Percentiles rank a stretch among this genome's conserved stretches.
Conservation (phyloP, 2,888 invertebrate genomes). For the Hecatera dysodea region DNA sequence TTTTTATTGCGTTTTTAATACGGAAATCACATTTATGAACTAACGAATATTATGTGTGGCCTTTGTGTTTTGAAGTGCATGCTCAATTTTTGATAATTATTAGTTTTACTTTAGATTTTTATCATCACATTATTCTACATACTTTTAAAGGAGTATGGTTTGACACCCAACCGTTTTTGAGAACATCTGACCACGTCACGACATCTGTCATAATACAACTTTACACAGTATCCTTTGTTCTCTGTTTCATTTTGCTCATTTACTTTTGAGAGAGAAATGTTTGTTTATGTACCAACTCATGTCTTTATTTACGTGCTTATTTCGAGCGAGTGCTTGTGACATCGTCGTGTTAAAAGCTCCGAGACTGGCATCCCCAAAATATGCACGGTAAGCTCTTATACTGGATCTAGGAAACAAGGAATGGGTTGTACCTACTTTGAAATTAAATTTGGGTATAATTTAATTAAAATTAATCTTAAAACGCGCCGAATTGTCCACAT, state of each 20-base stretch:
- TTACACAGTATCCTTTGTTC: background rate
- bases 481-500: background rate
- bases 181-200: background rate
- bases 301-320: constrained; percentile 30
- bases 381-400: constrained; percentile 19
- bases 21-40: background rate
- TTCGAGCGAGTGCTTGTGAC: constrained; percentile 34
- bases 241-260: constrained; percentile 18
- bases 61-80: background rate
- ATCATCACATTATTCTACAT: too few species aligned
- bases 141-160: background rate
- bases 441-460: constrained; percentile 1
- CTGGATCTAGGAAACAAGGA: constrained; percentile 5
- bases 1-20: constrained; percentile 42
- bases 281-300: constrained; percentile 6
- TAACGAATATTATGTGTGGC: background rate
- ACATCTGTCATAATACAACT: background rate
- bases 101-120: too few species aligned
- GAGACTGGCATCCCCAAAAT: constrained; percentile 26
- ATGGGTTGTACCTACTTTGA: background rate
- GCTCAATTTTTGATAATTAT: background rate
- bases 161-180: background rate
- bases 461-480: background rate
- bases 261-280: constrained; percentile 21
- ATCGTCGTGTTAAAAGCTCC: constrained; percentile 19